phyloP scores from a whole-genome alignment of 2,888 invertebrate genomes.

The Drosophila peninsularis region DNA sequence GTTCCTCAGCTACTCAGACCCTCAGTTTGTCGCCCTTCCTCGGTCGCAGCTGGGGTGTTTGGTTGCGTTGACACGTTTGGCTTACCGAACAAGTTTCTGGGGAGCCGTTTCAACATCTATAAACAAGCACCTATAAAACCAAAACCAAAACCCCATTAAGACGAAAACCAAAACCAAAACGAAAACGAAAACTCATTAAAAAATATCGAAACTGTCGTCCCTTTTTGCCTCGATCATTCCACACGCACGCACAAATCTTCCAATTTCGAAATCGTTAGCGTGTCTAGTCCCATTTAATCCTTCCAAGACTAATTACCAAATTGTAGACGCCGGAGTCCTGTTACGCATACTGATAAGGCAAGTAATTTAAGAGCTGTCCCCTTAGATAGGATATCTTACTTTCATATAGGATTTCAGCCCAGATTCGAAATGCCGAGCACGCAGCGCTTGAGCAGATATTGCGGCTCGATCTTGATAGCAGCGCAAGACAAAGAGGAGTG shows the following conservation, averaged over 20 bases:
- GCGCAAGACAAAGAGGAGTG: slow-evolving; percentile 17
- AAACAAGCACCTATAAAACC: slow-evolving; percentile 30
- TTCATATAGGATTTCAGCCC: slow-evolving; percentile 32
- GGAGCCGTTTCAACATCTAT: slow-evolving; percentile 14
- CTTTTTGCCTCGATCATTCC: slow-evolving; percentile 11
- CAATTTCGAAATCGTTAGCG: slow-evolving; percentile 29
- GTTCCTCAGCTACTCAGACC: not conserved
- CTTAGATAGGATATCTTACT: slow-evolving; percentile 29
- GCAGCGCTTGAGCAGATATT: slow-evolving; percentile 11
- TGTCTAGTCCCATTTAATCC: slow-evolving; percentile 45
- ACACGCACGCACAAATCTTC: slow-evolving; percentile 11
- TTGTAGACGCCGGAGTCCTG: slow-evolving; percentile 30
- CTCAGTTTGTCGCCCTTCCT: not conserved
- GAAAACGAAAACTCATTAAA: slow-evolving; percentile 32
- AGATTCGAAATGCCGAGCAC: slow-evolving; percentile 18
- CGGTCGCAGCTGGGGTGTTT: slow-evolving; percentile 54
- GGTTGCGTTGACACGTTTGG: slow-evolving; percentile 46
- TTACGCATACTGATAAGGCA: slow-evolving; percentile 31
- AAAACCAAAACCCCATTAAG: slow-evolving; percentile 29
- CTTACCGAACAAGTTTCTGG: slow-evolving; percentile 21
- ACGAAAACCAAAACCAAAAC: slow-evolving; percentile 25
- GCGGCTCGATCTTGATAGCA: slow-evolving; percentile 32
- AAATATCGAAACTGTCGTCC: slow-evolving; percentile 28
- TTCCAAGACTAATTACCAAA: slow-evolving; percentile 42
- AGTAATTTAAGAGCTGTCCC: slow-evolving; percentile 39